Percentiles rank a stretch among this genome's conserved stretches.
phyloP scores from a whole-genome alignment of 2,113 vertebrate species.

The Cyanoramphus novaezelandiae region DNA sequence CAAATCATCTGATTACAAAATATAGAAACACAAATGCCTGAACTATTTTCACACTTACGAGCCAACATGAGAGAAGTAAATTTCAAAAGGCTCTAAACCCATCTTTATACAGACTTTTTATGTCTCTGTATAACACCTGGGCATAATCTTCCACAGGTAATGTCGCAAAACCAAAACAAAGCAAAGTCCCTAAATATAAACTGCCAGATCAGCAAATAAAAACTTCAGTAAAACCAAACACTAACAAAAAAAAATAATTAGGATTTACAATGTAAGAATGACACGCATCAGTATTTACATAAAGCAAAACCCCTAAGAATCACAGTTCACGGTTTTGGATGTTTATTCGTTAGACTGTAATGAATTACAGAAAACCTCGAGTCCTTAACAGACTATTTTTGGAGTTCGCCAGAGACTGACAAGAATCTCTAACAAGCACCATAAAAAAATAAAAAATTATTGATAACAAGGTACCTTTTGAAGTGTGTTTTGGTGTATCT shows the following conservation, averaged over 20 bases:
- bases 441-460: neutral
- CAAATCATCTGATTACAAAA: neutral
- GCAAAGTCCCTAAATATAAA: neutral
- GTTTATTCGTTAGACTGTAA: neutral
- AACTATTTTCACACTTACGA: neutral
- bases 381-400: neutral
- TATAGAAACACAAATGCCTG: neutral
- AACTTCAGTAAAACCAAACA: neutral
- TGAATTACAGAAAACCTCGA: neutral
- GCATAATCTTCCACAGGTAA: neutral
- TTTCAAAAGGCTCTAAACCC: neutral
- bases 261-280: neutral
- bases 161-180: neutral
- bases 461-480: neutral
- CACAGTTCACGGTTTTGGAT: neutral
- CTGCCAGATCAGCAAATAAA: neutral
- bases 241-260: neutral
- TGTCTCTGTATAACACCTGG: neutral
- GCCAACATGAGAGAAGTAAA: neutral
- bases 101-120: neutral
- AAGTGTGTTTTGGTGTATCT: neutral
- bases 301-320: neutral
- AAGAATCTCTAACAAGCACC: neutral
- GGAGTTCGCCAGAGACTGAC: neutral
- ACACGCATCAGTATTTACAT: accelerated